phyloP scores from a whole-genome alignment of 1,140 invertebrate species.

The Bombus waltoni region DNA sequence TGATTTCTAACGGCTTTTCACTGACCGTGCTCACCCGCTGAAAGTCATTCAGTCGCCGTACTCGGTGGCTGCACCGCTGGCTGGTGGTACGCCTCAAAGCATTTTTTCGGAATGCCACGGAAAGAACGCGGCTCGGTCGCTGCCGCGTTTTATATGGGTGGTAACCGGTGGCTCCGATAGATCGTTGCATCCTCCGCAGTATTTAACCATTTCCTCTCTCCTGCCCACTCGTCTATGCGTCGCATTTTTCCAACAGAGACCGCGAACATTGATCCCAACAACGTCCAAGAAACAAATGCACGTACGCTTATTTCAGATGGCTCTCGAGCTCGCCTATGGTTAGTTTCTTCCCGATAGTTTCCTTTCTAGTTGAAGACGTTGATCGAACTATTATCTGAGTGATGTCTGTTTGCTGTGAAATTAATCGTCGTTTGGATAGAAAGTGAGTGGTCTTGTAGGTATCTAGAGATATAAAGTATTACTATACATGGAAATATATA shows the following conservation, averaged over 20 bases:
- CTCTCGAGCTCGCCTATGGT: not conserved
- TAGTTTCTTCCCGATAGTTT: not conserved
- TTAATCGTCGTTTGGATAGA: not conserved
- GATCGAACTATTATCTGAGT: not conserved
- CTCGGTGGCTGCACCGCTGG: conserved; percentile 28
- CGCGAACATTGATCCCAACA: conserved; percentile 9
- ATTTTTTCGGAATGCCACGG: conserved; percentile 33
- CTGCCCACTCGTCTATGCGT: conserved; percentile 45
- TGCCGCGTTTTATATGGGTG: conserved; percentile 31
- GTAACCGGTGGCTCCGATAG: conserved; percentile 23
- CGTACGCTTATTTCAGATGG: not conserved
- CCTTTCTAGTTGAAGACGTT: not conserved
- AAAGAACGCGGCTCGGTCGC: conserved; percentile 31
- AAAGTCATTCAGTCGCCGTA: conserved; percentile 44
- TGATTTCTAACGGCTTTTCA: conserved; percentile 76
- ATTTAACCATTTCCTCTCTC: conserved; percentile 45
- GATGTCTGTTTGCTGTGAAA: not conserved
- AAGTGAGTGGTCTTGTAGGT: not conserved
- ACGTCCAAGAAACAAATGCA: not conserved
- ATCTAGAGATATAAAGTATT: no score
- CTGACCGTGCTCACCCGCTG: conserved; percentile 44
- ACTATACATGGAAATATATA: not conserved
- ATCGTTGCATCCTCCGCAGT: conserved; percentile 53
- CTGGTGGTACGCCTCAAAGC: conserved; percentile 35
- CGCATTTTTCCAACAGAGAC: not conserved